These are phyloP conservation scores for Bombylius major DNA, from an alignment of 2,888 invertebrate genomes.

Conservation along the genomic window DNA sequence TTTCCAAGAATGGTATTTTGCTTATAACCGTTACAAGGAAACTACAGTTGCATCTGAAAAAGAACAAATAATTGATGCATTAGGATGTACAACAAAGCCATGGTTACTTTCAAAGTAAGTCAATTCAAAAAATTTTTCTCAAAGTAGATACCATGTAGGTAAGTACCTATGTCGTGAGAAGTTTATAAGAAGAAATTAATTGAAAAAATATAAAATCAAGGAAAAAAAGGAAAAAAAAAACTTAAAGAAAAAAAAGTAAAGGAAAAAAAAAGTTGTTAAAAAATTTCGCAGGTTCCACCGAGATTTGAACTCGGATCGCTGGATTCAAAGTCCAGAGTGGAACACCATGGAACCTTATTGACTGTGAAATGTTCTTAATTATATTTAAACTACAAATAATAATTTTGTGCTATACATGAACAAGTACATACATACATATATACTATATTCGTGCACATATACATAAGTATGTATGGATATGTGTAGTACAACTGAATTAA, in stretches of 20 bases:
- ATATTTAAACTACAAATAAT: no score
- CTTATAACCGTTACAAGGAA: conserved; percentile 39
- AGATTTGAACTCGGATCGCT: conserved; percentile 39
- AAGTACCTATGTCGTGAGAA: no score
- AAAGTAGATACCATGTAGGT: background rate
- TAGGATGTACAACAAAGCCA: conserved; percentile 43
- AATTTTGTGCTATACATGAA: no score
- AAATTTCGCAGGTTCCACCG: conserved; percentile 31
- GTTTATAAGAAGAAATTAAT: no score
- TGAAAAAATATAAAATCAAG: no score
- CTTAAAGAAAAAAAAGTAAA: background rate
- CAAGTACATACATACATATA: no score
- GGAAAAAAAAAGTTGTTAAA: background rate
- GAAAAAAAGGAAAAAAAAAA: no score
- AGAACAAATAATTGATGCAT: conserved; percentile 42
- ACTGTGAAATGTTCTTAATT: no score
- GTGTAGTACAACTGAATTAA: no score
- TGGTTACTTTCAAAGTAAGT: conserved; percentile 44
- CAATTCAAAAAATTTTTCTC: background rate
- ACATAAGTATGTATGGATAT: no score
- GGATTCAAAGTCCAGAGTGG: conserved; percentile 37
- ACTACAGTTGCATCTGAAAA: conserved; percentile 47
- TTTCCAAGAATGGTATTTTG: conserved; percentile 54
- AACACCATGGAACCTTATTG: conserved; percentile 32
- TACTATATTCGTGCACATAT: no score